Evolutionary conservation across 2,888 invertebrate genomes (phyloP), one percentile per base, ranked within the genome.

Genomic region (Megamerina dolium): DNA sequence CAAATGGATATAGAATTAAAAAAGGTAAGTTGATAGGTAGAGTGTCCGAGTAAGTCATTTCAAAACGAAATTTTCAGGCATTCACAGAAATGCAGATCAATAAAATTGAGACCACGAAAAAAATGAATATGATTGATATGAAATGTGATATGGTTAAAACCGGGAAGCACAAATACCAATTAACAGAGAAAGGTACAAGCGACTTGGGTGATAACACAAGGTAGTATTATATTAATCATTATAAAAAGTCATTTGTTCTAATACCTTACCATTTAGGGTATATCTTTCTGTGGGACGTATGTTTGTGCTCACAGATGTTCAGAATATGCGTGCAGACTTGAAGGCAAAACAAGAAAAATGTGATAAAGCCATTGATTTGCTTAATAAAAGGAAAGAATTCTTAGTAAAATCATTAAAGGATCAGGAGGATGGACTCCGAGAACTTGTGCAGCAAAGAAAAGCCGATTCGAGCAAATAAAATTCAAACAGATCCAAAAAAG

Each of bases 21-120:
- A 38, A 68, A 70, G 60, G 72, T 72, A 51, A 46, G 44, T 41
- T 14, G 5, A 5, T 14, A 2, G 9, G 18, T 23, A 12, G 36
- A 5, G 3, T 2, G 5, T 3, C 3, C n/a, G 13, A 31, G 12
- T 14, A 9, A 14, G 36, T 42, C 29, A 30, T 27, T 26, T 32
- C 37, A 32, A 14, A 29, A 9, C 3, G 8, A 29, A 23, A 8
- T 23, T 23, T 53, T 10, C 32, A 82, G 82, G 87, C 88, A 6
- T 88, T 90, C 60, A 75, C 80, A 41, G 87, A 89, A 59, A 75
- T 89, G 56, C 88, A 89, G 62, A 77, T 80, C 32, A 87, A 87
- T 68, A 82, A 85, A 75, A 74, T 85, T 43, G 84, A 85, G 53
- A 86, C 87, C 0, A 77, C 79, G 23, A 84, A 86, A 59, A 86